A percentile compares a stretch with the other conserved stretches of the same genome.
phyloP scores from a whole-genome alignment of 2,888 invertebrate species.

The Drosophila sordidula region DNA sequence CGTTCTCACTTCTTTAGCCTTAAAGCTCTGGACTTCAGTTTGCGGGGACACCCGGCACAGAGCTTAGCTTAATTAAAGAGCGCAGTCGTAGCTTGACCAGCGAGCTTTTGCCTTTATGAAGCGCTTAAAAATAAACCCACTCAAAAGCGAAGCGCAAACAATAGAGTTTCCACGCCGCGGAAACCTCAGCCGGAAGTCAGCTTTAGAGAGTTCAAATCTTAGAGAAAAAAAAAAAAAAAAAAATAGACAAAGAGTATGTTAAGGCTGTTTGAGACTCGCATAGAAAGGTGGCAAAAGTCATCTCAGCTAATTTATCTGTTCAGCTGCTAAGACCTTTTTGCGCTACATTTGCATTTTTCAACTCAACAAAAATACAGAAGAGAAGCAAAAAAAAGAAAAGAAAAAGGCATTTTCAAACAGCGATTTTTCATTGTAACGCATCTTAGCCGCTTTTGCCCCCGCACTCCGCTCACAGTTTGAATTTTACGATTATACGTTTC shows the following conservation, averaged over 20 bases:
- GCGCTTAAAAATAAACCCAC: neutral
- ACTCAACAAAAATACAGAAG: neutral
- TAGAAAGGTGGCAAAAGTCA: conserved; percentile 3
- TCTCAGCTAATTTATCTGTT: conserved; percentile 22
- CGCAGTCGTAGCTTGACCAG: neutral
- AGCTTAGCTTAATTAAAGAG: conserved; percentile 4
- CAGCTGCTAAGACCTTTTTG: conserved; percentile 33
- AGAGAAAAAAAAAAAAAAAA: no score
- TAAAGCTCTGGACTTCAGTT: neutral
- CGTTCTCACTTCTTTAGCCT: neutral
- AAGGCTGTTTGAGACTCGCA: conserved; percentile 4
- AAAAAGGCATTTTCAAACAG: neutral
- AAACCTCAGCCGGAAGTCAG: neutral
- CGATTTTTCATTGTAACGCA: conserved; percentile 14
- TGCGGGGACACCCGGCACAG: neutral
- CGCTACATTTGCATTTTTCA: conserved; percentile 40
- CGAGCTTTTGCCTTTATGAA: conserved; percentile 4
- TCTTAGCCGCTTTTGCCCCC: neutral
- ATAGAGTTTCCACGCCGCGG: neutral
- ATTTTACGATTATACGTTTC: conserved; percentile 63
- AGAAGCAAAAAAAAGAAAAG: neutral
- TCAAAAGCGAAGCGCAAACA: neutral
- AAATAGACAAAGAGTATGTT: no score
- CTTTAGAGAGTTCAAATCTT: neutral
- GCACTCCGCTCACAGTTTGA: conserved; percentile 8